These are phyloP conservation scores for Pandemis cinnamomeana DNA, from an alignment of 2,888 invertebrate genomes.

Conservation along the genomic window DNA sequence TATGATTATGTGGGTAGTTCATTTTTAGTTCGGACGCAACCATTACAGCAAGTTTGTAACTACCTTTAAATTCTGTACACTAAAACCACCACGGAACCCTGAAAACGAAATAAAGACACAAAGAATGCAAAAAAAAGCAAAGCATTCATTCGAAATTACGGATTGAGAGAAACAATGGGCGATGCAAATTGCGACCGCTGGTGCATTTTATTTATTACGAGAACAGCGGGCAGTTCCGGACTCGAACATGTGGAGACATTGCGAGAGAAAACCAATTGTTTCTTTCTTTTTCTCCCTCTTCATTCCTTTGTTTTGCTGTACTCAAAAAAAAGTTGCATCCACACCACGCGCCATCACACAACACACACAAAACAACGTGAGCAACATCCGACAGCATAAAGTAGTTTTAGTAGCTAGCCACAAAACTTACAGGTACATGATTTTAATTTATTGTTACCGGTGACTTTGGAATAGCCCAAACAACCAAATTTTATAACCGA, in stretches of 20 bases:
- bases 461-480: conserved; percentile 51
- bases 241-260: background rate
- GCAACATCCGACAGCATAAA: too few species aligned
- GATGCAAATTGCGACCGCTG: conserved; percentile 74
- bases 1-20: too few species aligned
- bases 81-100: background rate
- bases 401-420: too few species aligned
- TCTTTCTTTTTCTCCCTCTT: background rate
- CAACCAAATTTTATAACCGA: conserved; percentile 64
- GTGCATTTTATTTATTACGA: conserved; percentile 66
- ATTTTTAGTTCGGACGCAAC: too few species aligned
- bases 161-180: conserved; percentile 74
- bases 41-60: too few species aligned
- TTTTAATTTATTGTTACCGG: background rate
- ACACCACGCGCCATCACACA: too few species aligned
- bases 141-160: conserved; percentile 70
- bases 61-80: too few species aligned
- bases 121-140: conserved; percentile 52
- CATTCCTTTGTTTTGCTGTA: too few species aligned
- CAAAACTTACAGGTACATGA: background rate
- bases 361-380: too few species aligned
- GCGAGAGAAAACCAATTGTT: background rate
- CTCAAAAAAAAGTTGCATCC: too few species aligned
- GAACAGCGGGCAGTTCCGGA: conserved; percentile 26
- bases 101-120: conserved; percentile 27